Conservation (phyloP, 2,797 vertebrate species). For the Sebastes itinus region DNA sequence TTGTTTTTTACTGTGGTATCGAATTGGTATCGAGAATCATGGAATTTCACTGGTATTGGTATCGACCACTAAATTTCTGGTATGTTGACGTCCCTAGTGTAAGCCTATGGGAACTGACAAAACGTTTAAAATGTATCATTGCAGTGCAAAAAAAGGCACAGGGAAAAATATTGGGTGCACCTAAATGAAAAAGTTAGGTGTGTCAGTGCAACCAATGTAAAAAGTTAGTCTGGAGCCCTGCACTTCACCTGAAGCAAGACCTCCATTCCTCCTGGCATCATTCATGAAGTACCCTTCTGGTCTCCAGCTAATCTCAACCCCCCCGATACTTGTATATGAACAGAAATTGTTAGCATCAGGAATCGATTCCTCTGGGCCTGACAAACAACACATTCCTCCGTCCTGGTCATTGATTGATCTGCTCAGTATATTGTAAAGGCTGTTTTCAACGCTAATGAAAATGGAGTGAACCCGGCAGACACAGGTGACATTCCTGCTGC, state of each 20-base stretch:
- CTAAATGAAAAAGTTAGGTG: too few relatives aligned
- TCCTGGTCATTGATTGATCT: slow-evolving; percentile 16
- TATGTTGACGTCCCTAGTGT: too few relatives aligned
- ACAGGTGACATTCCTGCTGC: slow-evolving; percentile 36
- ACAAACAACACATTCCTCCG: slow-evolving; percentile 15
- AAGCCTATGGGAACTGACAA: too few relatives aligned
- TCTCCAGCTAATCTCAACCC: background rate
- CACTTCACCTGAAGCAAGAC: background rate
- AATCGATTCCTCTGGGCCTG: slow-evolving; percentile 15
- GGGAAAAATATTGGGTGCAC: too few relatives aligned
- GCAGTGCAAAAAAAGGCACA: too few relatives aligned
- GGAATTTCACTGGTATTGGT: too few relatives aligned
- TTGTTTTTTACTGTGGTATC: too few relatives aligned
- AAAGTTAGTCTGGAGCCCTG: too few relatives aligned
- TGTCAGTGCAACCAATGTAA: too few relatives aligned
- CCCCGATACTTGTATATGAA: background rate
- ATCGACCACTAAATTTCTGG: too few relatives aligned
- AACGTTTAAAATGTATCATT: too few relatives aligned
- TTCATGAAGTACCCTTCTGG: background rate
- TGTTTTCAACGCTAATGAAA: slow-evolving; percentile 32
- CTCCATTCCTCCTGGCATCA: background rate
- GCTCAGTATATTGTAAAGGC: slow-evolving; percentile 17
- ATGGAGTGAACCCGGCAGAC: slow-evolving; percentile 21
- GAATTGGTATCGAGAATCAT: too few relatives aligned
- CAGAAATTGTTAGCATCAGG: background rate